Percentiles rank a stretch among this genome's conserved stretches.
phyloP scores from a whole-genome alignment of 2,888 invertebrate genomes.

The Odontomyia ornata region DNA sequence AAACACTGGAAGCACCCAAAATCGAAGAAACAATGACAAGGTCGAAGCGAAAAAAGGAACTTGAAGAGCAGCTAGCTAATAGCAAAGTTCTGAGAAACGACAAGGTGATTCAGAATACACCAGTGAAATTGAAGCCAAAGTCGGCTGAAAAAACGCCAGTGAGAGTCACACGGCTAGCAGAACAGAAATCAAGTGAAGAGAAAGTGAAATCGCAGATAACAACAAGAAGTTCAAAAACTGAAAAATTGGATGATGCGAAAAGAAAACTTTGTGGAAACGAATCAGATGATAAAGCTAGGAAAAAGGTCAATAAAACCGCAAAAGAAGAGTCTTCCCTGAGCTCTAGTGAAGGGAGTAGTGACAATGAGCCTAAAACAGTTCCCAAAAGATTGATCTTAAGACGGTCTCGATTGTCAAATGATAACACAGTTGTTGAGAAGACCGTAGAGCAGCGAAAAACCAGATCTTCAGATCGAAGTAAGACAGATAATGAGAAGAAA shows the following conservation, averaged over 20 bases:
- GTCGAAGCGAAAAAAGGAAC: constrained; percentile 61
- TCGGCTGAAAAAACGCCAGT: not conserved
- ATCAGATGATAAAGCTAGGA: constrained; percentile 38
- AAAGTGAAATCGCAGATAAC: constrained; percentile 33
- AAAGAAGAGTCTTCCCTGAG: constrained; percentile 31
- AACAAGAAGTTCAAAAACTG: constrained; percentile 32
- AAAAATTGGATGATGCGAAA: constrained; percentile 49
- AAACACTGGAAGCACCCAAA: not conserved
- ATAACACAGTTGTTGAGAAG: not conserved
- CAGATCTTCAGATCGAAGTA: constrained; percentile 28
- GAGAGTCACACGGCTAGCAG: not conserved
- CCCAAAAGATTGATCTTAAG: constrained; percentile 52
- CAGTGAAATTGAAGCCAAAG: constrained; percentile 26
- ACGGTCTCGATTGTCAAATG: constrained; percentile 43
- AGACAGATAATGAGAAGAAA: constrained; percentile 52
- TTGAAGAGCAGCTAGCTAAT: constrained; percentile 61
- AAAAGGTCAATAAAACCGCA: constrained; percentile 4
- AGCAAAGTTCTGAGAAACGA: constrained; percentile 62
- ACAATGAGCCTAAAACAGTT: constrained; percentile 55
- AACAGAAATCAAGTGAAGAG: constrained; percentile 41
- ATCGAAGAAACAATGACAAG: constrained; percentile 62
- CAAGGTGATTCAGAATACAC: constrained; percentile 59
- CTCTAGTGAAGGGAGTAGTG: constrained; percentile 51
- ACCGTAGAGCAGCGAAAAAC: constrained; percentile 20
- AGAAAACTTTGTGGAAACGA: constrained; percentile 48